phyloP scores from a whole-genome alignment of 2,113 vertebrate species.

The Uropsilus gracilis region DNA sequence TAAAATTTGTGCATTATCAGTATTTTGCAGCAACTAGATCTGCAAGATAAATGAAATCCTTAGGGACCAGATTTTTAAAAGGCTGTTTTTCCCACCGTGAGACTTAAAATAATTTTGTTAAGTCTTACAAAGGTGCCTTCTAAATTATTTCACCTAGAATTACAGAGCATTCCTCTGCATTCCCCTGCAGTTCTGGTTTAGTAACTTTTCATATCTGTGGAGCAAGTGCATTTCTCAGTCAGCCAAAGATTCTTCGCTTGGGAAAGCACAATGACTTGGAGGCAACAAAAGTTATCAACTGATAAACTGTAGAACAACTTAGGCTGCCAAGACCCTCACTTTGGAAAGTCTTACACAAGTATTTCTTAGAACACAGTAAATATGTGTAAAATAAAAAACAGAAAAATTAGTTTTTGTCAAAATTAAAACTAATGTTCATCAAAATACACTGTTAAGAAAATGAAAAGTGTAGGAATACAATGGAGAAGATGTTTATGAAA shows the following conservation, averaged over 20 bases:
- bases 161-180: constrained; percentile 82
- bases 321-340: constrained; percentile 70
- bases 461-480: not conserved
- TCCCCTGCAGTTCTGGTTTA: constrained; percentile 82
- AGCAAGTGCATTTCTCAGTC: constrained; percentile 74
- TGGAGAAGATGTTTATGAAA: constrained; percentile 8
- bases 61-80: constrained; percentile 77
- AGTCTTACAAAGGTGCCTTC: constrained; percentile 82
- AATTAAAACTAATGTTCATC: not conserved
- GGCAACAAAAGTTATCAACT: constrained; percentile 80
- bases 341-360: constrained; percentile 63
- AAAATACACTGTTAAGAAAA: not conserved
- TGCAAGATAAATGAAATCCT: constrained; percentile 85
- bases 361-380: not conserved
- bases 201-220: constrained; percentile 84
- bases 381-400: not conserved
- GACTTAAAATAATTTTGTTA: constrained; percentile 84
- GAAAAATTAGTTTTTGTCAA: not conserved
- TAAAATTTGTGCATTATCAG: constrained; percentile 85
- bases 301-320: constrained; percentile 82
- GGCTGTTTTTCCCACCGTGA: constrained; percentile 77
- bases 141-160: constrained; percentile 83
- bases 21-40: constrained; percentile 85
- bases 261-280: constrained; percentile 82
- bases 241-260: constrained; percentile 83